Evolutionary conservation across 2,113 vertebrate species (phyloP), one percentile per base, ranked within the genome.

Genomic region (Pionites leucogaster): DNA sequence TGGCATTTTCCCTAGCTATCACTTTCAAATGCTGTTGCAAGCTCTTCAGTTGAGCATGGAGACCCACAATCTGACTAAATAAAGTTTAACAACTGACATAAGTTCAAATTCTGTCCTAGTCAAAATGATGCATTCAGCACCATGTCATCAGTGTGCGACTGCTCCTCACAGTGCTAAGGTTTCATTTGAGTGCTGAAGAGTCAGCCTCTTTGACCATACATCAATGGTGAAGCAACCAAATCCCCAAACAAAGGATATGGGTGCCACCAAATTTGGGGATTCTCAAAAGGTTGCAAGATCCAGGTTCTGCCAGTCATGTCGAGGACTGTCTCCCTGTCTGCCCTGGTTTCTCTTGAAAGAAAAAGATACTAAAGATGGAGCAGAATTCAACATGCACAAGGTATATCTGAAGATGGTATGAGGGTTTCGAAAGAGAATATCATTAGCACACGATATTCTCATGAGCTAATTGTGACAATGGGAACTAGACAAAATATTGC

Each of bases 81-180:
- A 59, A 92, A 76, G 24, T 35, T 82, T 29, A 50, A 84, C 64
- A 57, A 41, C 10, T 13, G 25, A 84, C 3, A 55, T 17, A 10
- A 33, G 20, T 63, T 82, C 69, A 29, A 31, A 53, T 6, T 11
- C 24, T 57, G n/a, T 33, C 31, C 57, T 24, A 1, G 8, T 23
- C 24, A 35, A 60, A 92, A 16, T 0, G 0, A 11, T 0, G 0
- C 23, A 29, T 55, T n/a, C 53, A 52, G 39, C 57, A 27, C 27
- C 0, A 1, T 14, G 47, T 15, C 7, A 1, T 11, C 15, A 7
- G 22, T 5, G 20, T 16, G 42, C 3, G n/a, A 39, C 33, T 7
- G 0, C 13, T 72, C 46, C 4, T 16, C 4, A 1, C 20, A 8
- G 59, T 17, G 64, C 25, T 0, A 0, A 65, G 24, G 17, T 71